Conservation (phyloP, 2,113 vertebrate genomes). For the Sinocyclocheilus rhinocerous region DNA sequence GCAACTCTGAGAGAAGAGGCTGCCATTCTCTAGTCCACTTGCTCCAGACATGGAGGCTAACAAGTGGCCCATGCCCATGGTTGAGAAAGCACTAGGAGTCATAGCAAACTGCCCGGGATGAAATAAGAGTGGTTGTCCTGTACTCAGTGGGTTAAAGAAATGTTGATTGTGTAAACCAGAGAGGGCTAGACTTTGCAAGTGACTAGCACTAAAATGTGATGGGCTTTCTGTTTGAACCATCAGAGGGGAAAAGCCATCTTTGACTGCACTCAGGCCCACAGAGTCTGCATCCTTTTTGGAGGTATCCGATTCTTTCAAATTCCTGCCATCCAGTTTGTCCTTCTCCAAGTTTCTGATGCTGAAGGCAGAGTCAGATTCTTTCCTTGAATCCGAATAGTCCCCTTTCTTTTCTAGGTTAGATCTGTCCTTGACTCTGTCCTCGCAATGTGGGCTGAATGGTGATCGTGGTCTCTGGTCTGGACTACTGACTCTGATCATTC, state of each 20-base stretch:
- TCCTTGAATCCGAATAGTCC: conserved; percentile 64
- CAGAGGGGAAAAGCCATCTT: conserved; percentile 77
- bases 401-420: conserved; percentile 67
- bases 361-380: conserved; percentile 65
- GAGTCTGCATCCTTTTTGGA: conserved; percentile 74
- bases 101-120: conserved; percentile 85
- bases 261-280: conserved; percentile 63
- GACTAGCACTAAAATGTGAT: conserved; percentile 75
- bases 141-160: conserved; percentile 80
- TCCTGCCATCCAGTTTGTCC: conserved; percentile 74
- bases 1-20: conserved; percentile 72
- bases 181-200: conserved; percentile 83
- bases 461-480: conserved; percentile 56
- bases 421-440: conserved; percentile 73
- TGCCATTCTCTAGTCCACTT: conserved; percentile 73
- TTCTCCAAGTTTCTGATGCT: conserved; percentile 72
- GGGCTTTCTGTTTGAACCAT: conserved; percentile 82
- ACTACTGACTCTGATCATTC: conserved; percentile 61
- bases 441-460: conserved; percentile 65
- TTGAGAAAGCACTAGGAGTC: conserved; percentile 83
- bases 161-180: conserved; percentile 81
- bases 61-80: conserved; percentile 85
- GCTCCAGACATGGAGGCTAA: conserved; percentile 84
- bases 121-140: conserved; percentile 83
- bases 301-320: conserved; percentile 68